Percentiles rank a stretch among this genome's conserved stretches.
phyloP scores from a whole-genome alignment of 2,797 vertebrate genomes.

The Dromococcyx pavoninus region DNA sequence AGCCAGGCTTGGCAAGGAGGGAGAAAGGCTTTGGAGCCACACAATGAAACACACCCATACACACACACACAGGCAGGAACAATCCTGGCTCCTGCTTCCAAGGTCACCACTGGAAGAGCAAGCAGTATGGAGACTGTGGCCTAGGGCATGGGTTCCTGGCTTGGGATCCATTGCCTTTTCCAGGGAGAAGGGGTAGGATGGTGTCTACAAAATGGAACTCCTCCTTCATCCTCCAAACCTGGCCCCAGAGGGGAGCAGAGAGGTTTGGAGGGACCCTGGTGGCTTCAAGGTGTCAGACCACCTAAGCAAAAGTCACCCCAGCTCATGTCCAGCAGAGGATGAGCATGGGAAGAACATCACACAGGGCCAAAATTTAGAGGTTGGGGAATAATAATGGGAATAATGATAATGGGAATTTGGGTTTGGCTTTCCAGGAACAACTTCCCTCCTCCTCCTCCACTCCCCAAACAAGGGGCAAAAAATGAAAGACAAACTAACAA shows the following conservation, averaged over 20 bases:
- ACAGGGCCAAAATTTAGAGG: neutral
- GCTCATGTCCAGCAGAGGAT: neutral
- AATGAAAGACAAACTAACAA: neutral
- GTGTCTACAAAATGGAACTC: neutral
- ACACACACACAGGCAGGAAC: neutral
- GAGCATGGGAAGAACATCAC: neutral
- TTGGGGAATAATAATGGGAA: neutral
- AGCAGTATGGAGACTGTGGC: rapidly evolving
- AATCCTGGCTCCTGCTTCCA: neutral
- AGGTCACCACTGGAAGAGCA: neutral
- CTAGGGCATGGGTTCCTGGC: neutral
- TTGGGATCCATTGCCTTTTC: neutral
- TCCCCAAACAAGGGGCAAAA: neutral
- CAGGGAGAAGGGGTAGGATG: neutral
- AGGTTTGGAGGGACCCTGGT: rapidly evolving
- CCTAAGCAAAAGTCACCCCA: neutral
- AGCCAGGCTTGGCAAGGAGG: slow-evolving; percentile 41
- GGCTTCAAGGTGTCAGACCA: neutral
- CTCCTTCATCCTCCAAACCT: neutral
- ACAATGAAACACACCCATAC: neutral
- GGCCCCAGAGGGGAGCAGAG: neutral
- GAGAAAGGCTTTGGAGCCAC: neutral
- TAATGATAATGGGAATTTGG: neutral
- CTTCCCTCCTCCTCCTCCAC: neutral
- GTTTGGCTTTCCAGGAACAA: neutral